phyloP scores from a whole-genome alignment of 2,797 vertebrate genomes.

The Anabas testudineus region DNA sequence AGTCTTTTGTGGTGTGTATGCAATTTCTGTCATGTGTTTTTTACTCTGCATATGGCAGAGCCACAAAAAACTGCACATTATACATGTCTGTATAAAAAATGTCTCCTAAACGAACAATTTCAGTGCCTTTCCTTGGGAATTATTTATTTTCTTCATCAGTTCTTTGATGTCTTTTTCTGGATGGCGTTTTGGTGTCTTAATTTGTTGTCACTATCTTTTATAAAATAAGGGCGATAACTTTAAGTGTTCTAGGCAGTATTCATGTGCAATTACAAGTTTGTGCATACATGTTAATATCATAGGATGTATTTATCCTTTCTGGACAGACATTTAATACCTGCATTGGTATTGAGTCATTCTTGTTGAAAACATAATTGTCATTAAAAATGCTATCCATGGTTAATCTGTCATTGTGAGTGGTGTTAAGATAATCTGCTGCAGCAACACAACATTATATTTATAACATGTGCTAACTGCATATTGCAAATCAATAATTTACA shows the following conservation, averaged over 20 bases:
- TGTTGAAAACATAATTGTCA: slow-evolving; percentile 61
- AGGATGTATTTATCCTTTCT: slow-evolving; percentile 7
- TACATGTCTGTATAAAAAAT: slow-evolving; percentile 22
- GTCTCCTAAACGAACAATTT: slow-evolving; percentile 13
- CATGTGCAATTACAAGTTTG: slow-evolving; percentile 37
- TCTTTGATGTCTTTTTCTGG: slow-evolving; percentile 13
- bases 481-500: not conserved
- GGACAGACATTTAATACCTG: slow-evolving; percentile 29
- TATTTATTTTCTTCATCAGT: slow-evolving; percentile 62
- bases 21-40: slow-evolving; percentile 21
- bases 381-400: slow-evolving; percentile 50
- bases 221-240: slow-evolving; percentile 39
- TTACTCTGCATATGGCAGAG: slow-evolving; percentile 16
- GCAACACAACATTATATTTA: not conserved
- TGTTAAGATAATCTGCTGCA: slow-evolving; percentile 4
- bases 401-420: not conserved
- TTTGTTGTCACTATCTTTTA: slow-evolving; percentile 45
- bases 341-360: slow-evolving; percentile 35
- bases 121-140: slow-evolving; percentile 14
- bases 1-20: slow-evolving; percentile 11
- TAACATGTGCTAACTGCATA: not conserved
- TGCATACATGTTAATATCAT: slow-evolving; percentile 20
- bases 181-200: slow-evolving; percentile 32
- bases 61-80: slow-evolving; percentile 38
- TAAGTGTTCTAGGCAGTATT: slow-evolving; percentile 58